Percentiles rank a stretch among this genome's conserved stretches.
phyloP scores from a whole-genome alignment of 2,113 vertebrate genomes.

The Haemorhous mexicanus region DNA sequence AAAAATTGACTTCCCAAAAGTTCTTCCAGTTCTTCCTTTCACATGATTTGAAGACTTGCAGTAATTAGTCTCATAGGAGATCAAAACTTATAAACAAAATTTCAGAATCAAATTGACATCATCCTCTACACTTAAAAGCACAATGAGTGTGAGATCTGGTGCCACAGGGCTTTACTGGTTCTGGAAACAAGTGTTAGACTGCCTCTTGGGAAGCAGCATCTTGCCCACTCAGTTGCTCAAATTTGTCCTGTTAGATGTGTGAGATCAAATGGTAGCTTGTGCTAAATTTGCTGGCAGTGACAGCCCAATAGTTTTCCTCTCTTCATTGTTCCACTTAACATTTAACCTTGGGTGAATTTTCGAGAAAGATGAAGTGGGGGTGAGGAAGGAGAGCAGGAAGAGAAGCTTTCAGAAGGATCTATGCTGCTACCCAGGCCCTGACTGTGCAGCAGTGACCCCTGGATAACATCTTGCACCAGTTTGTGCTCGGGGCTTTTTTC shows the following conservation, averaged over 20 bases:
- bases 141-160: rapidly evolving
- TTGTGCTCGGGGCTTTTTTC: background rate
- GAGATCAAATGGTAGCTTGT: background rate
- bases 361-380: background rate
- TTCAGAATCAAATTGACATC: background rate
- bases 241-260: background rate
- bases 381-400: background rate
- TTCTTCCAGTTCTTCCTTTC: background rate
- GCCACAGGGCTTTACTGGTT: background rate
- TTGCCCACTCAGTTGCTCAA: background rate
- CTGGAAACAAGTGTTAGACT: background rate
- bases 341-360: background rate
- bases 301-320: background rate
- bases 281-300: background rate
- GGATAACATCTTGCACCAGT: rapidly evolving
- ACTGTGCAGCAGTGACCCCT: background rate
- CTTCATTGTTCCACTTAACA: background rate
- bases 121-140: background rate
- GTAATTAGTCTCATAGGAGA: background rate
- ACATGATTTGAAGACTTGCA: background rate
- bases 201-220: background rate
- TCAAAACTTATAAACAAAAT: background rate
- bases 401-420: background rate
- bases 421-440: background rate
- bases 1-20: background rate